A percentile compares a stretch with the other conserved stretches of the same genome.
phyloP scores from a whole-genome alignment of 2,797 vertebrate genomes.

The Hybognathus amarus region DNA sequence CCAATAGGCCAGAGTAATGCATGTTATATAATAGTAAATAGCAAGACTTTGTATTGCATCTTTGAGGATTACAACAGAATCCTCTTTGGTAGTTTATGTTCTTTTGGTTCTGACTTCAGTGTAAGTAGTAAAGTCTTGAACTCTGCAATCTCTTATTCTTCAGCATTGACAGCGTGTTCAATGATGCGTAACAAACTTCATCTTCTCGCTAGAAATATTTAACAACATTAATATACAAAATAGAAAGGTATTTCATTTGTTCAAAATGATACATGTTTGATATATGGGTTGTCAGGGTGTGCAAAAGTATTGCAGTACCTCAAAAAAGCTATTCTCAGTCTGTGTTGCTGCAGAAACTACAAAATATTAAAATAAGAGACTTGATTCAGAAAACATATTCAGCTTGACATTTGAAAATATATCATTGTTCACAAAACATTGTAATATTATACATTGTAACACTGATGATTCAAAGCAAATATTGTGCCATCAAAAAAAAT shows the following conservation, averaged over 20 bases:
- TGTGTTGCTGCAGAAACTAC: slow-evolving; percentile 28
- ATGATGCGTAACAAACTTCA: slow-evolving; percentile 43
- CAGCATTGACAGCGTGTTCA: slow-evolving; percentile 21
- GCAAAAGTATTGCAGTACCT: neutral
- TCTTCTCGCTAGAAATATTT: slow-evolving; percentile 24
- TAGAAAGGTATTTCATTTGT: neutral
- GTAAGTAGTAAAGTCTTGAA: slow-evolving; percentile 47
- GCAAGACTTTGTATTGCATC: neutral
- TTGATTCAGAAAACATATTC: neutral
- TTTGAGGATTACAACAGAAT: neutral
- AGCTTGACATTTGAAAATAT: neutral
- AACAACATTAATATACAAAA: neutral
- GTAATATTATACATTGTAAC: neutral
- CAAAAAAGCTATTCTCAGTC: neutral
- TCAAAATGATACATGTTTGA: neutral
- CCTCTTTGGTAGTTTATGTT: neutral
- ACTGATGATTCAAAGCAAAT: neutral
- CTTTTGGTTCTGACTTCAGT: slow-evolving; percentile 11
- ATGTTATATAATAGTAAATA: neutral
- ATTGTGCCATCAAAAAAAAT: neutral
- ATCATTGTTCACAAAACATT: neutral
- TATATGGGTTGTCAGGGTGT: neutral
- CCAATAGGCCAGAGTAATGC: neutral
- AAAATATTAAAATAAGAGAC: neutral
- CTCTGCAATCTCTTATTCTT: slow-evolving; percentile 15